Evolutionary conservation across 1,140 invertebrate genomes (phyloP), one percentile per base, ranked within the genome.

Genomic region (Neuroterus valhalla): DNA sequence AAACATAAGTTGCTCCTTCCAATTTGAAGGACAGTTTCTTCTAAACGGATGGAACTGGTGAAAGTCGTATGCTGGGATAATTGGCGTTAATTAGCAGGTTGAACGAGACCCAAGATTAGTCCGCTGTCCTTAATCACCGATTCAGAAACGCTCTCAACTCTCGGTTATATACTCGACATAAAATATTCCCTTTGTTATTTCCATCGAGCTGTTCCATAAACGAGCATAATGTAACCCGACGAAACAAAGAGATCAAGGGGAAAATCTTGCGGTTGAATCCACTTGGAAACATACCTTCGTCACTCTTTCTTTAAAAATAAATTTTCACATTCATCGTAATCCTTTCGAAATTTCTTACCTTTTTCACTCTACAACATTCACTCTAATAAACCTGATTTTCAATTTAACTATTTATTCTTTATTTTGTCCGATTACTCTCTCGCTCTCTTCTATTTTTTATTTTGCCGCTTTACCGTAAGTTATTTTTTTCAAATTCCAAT

Each of bases 101-200:
- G 23, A 62, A 5, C 4, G 15, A 62, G 12, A 31, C 12, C 55
- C 23, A 62, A 62, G 55, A 62, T 62, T 62, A 62, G 23, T 38
- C 26, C 14, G 26, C 26, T 15, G n/a, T 26, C 23, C 50, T 21
- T n/a, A 23, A 55, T 23, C 19, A 11, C 31, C 55, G 11, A 62
- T 62, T 62, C 55, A 62, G 23, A 14, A 14, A 31, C 23, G 8
- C 23, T 62, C 55, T 62, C 55, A n/a, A 52, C 55, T 62, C 55
- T 55, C 21, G 31, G 19, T 31, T 26, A 62, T 62, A 15, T 23
- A 52, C 23, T 55, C 4, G 23, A 15, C 55, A 62, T 62, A 62
- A 62, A 62, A 62, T 62, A 62, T 62, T 62, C 55, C 23, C 26
- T 62, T 62, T 62, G 55, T 38, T 38, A 62, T 62, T 62, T 31